A percentile compares a stretch with the other conserved stretches of the same genome.
These are phyloP conservation scores for Pristionchus mayeri DNA, from an alignment of 2,888 invertebrate genomes.

Conservation along the genomic window DNA sequence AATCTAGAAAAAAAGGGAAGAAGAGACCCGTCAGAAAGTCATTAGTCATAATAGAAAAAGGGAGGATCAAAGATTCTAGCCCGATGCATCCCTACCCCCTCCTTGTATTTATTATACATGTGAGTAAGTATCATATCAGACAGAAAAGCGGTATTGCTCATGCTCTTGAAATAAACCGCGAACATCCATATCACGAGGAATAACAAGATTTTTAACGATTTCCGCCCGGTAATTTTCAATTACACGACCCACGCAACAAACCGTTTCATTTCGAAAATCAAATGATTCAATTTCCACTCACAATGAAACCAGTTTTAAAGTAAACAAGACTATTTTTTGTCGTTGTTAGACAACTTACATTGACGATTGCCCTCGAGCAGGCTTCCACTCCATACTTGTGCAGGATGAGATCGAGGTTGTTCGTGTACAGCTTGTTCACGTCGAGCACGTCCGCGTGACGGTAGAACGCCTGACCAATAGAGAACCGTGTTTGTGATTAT, in stretches of 20 bases:
- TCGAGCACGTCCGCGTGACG: slow-evolving; percentile 86
- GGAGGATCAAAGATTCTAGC: slow-evolving; percentile 11
- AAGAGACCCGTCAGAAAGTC: background rate
- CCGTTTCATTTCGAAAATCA: background rate
- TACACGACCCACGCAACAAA: no score
- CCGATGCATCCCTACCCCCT: background rate
- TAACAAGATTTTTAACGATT: background rate
- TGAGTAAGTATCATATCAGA: background rate
- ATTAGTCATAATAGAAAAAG: background rate
- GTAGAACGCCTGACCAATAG: slow-evolving; percentile 86
- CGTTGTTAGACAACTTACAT: no score
- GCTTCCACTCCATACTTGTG: slow-evolving; percentile 94
- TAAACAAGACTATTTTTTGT: no score
- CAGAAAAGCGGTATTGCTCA: background rate
- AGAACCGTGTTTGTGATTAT: background rate
- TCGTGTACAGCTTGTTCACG: slow-evolving; percentile 83
- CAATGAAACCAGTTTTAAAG: no score
- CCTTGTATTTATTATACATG: no score
- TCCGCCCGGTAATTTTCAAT: slow-evolving; percentile 10
- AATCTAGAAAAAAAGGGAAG: background rate
- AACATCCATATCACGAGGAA: background rate
- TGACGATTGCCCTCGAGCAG: slow-evolving; percentile 89
- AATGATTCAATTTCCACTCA: background rate
- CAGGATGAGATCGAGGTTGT: slow-evolving; percentile 93
- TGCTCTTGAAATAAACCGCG: background rate